Evolutionary conservation across 2,797 vertebrate species (phyloP).

Genomic region (Sebastes variabilis): DNA sequence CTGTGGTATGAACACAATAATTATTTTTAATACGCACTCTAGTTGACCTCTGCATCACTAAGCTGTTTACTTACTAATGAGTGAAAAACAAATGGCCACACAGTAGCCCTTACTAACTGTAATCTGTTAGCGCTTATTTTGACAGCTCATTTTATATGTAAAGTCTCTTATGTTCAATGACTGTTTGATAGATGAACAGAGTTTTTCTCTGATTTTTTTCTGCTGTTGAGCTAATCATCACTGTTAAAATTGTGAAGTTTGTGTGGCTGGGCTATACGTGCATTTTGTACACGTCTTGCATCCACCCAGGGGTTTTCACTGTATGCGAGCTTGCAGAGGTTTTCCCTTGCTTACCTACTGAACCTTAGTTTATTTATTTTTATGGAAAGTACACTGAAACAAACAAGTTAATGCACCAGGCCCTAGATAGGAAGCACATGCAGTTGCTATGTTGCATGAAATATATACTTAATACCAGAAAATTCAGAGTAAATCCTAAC

Average conservation of each 20-base stretch:
- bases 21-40: slow-evolving; percentile 35
- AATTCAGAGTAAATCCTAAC: background rate
- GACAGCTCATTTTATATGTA: slow-evolving; percentile 1
- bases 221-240: background rate
- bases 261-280: background rate
- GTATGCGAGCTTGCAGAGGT: too few relatives aligned
- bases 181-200: background rate
- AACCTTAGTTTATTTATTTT: background rate
- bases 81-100: slow-evolving; percentile 22
- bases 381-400: background rate
- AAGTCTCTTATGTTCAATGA: background rate
- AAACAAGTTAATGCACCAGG: background rate
- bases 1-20: slow-evolving; percentile 43
- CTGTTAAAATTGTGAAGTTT: background rate
- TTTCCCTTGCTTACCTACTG: background rate
- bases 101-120: slow-evolving; percentile 9
- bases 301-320: background rate
- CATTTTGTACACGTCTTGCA: background rate
- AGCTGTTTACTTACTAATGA: slow-evolving; percentile 51
- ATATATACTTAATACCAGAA: background rate
- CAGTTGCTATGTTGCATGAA: background rate
- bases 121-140: slow-evolving; percentile 1
- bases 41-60: slow-evolving; percentile 39
- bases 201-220: background rate
- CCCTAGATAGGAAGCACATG: background rate